Evolutionary conservation across 2,113 vertebrate genomes (phyloP), one percentile per base, ranked within the genome.

Genomic region (Peucedramus taeniatus): DNA sequence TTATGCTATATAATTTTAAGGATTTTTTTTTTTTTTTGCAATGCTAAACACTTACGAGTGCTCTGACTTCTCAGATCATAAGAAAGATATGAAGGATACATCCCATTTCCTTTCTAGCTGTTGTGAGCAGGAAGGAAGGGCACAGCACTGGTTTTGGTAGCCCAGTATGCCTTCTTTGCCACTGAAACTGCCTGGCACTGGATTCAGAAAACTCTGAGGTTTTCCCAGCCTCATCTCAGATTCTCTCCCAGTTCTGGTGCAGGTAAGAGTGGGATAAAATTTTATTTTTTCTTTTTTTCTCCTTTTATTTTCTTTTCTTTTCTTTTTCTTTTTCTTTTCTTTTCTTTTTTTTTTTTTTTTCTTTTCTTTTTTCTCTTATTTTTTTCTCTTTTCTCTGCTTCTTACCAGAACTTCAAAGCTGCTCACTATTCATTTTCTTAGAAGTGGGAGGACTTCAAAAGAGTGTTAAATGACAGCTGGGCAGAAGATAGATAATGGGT

Each of bases 1-100:
- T 80, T 40, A 69, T 23, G 50, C 70, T 78, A 60, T 91, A 33
- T 91, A 94, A 95, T 95, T 96, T 94, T 81, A 71, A 80, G 87
- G 49, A 40, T 30, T 87, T 64, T 78, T 96, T 83, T 65, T 96
- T 82, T 65, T 80, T 96, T 94, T 80, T 42, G n/a, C 31, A 70
- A 93, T 2, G 15, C 57, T 44, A 23, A 59, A 54, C 78, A 47
- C 30, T 70, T 75, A 83, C 2, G 1, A 95, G 49, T 30, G 30
- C 35, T 42, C 49, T 84, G 78, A 50, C 50, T 82, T 83, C 79
- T 76, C 47, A 83, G 70, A 77, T 59, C 35, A 31, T 14, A 54
- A 35, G 42, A 16, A 64, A 72, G 64, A 79, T 20, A 51, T 30
- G 56, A 64, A 42, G 49, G 51, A 66, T 92, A 44, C 22, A 68